Conservation (phyloP, 1,140 invertebrate species). For the Coptotermes formosanus region DNA sequence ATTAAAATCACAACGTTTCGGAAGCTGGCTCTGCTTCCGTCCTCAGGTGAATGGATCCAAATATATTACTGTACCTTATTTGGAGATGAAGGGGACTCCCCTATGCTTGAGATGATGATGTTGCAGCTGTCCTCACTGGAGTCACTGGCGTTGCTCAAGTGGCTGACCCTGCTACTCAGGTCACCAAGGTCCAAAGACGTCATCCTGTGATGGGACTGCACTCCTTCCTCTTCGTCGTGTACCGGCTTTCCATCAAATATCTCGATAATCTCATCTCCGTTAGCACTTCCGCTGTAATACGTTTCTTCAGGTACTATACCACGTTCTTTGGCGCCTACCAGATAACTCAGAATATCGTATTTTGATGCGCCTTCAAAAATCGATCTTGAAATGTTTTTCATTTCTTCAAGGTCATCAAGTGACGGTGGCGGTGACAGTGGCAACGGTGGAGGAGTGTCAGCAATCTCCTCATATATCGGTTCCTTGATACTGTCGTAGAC, state of each 20-base stretch:
- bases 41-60: too few species aligned
- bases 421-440: conserved; percentile 70
- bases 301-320: conserved; percentile 54
- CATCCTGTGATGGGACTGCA: conserved; percentile 22
- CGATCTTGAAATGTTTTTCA: conserved; percentile 48
- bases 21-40: too few species aligned
- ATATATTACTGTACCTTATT: background rate
- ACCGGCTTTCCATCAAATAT: background rate
- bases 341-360: conserved; percentile 83
- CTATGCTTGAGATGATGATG: conserved; percentile 54
- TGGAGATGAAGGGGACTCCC: conserved; percentile 39
- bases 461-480: conserved; percentile 86
- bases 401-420: conserved; percentile 38
- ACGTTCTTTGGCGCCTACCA: conserved; percentile 80
- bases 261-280: conserved; percentile 50
- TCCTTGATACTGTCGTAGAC: conserved; percentile 79
- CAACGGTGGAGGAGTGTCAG: conserved; percentile 65
- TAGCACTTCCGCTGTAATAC: conserved; percentile 38
- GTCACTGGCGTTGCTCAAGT: conserved; percentile 56
- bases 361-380: conserved; percentile 84
- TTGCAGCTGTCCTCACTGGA: conserved; percentile 60
- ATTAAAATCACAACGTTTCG: too few species aligned
- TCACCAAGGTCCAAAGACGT: conserved; percentile 40
- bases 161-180: conserved; percentile 56
- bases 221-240: conserved; percentile 26